Evolutionary conservation across 2,888 invertebrate species (phyloP).

Genomic region (Microdon myrmicae): DNA sequence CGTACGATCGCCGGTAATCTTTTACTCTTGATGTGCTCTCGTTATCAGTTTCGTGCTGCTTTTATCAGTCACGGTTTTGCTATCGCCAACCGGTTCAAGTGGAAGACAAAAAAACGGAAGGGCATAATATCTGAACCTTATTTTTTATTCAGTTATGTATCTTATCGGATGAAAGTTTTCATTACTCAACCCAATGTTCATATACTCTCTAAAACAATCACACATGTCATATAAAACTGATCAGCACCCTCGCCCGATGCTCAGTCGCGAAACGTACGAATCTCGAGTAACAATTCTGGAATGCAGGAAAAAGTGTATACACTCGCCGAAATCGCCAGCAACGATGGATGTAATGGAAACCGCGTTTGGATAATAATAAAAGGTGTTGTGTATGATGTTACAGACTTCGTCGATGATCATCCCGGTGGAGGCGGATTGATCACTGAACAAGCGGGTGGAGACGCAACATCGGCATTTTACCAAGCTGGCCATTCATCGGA

Average conservation of each 20-base stretch:
- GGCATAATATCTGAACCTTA: too few relatives aligned
- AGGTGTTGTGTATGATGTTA: slow-evolving; percentile 76
- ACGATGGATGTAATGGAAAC: slow-evolving; percentile 70
- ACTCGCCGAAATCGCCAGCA: slow-evolving; percentile 70
- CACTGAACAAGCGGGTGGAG: slow-evolving; percentile 74
- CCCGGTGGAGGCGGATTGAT: slow-evolving; percentile 76
- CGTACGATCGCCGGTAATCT: slow-evolving; percentile 9
- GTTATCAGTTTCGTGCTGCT: slow-evolving; percentile 3
- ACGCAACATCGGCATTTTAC: slow-evolving; percentile 74
- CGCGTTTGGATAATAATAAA: slow-evolving; percentile 74
- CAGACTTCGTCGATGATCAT: slow-evolving; percentile 74
- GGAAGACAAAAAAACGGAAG: neutral
- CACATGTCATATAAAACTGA: slow-evolving; percentile 28
- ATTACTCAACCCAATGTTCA: slow-evolving; percentile 9
- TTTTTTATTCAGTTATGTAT: neutral
- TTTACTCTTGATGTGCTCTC: neutral
- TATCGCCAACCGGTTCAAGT: slow-evolving; percentile 5
- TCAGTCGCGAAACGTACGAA: slow-evolving; percentile 20
- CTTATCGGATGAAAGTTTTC: slow-evolving; percentile 6
- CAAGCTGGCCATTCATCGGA: slow-evolving; percentile 76
- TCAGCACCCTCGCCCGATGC: neutral
- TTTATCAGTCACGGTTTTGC: slow-evolving; percentile 5
- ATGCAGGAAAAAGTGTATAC: slow-evolving; percentile 57
- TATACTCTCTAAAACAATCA: neutral
- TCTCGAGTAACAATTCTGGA: slow-evolving; percentile 14